Evolutionary conservation across 2,797 vertebrate species (phyloP).

Genomic region (Hapalemur alaotrensis): DNA sequence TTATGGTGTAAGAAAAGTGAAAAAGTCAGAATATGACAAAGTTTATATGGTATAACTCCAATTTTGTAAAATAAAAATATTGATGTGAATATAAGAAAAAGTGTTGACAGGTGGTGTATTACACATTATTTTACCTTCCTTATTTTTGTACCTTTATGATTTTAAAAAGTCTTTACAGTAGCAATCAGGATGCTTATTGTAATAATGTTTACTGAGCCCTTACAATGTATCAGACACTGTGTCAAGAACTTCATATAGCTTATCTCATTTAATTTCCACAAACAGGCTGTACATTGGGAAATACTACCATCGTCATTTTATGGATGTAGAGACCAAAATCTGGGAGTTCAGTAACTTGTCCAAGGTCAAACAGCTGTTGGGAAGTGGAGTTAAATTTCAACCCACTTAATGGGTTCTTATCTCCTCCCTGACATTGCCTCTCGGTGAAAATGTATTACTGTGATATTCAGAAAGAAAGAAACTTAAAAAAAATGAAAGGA

Average conservation of each 20-base stretch:
- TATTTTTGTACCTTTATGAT: neutral
- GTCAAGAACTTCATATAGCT: neutral
- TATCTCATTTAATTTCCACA: neutral
- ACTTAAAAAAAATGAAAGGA: neutral
- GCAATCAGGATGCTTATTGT: neutral
- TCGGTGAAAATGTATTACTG: conserved; percentile 15
- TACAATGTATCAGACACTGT: neutral
- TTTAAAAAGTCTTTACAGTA: neutral
- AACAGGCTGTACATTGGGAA: neutral
- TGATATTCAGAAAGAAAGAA: neutral
- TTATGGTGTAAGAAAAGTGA: neutral
- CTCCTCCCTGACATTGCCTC: neutral
- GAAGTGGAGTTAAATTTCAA: neutral
- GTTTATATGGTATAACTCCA: neutral
- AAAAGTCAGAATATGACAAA: neutral
- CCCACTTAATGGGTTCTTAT: neutral
- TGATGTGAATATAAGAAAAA: neutral
- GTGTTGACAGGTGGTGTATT: neutral
- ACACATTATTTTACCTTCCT: neutral
- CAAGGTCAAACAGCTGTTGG: neutral
- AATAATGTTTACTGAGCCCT: neutral
- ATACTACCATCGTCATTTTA: neutral
- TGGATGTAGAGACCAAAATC: neutral
- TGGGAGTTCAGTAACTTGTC: neutral
- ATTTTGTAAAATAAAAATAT: neutral